These are phyloP conservation scores for Lithosia quadra DNA, from an alignment of 2,888 invertebrate genomes.

Conservation along the genomic window DNA sequence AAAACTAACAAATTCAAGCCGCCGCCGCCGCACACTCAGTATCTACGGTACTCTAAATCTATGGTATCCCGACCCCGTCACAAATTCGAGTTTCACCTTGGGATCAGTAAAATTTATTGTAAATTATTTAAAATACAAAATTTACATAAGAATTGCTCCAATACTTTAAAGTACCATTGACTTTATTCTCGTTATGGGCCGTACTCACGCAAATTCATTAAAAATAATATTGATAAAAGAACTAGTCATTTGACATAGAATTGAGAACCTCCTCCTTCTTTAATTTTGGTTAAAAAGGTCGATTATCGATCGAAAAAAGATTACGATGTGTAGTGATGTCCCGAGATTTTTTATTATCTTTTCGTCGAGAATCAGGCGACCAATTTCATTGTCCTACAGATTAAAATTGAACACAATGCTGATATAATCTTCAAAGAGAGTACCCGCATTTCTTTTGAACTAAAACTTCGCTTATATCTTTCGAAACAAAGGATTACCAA, in stretches of 20 bases:
- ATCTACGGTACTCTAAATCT: neutral
- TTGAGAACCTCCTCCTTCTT: too few relatives aligned
- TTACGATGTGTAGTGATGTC: too few relatives aligned
- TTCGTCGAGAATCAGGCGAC: neutral
- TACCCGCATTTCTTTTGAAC: slow-evolving; percentile 10
- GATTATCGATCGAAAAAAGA: too few relatives aligned
- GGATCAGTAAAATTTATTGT: neutral
- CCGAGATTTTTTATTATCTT: neutral
- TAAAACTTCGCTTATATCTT: neutral
- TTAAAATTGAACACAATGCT: neutral
- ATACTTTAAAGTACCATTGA: neutral
- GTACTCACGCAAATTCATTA: neutral
- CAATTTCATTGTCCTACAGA: neutral
- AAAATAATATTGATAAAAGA: neutral
- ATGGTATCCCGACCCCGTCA: neutral
- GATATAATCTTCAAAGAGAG: neutral
- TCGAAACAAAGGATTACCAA: neutral
- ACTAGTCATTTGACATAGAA: too few relatives aligned
- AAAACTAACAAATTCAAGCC: too few relatives aligned
- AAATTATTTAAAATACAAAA: neutral
- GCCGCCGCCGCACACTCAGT: too few relatives aligned
- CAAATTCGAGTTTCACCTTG: neutral
- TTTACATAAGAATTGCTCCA: neutral
- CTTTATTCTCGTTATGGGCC: neutral
- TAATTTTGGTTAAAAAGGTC: too few relatives aligned